These are phyloP conservation scores for Mnemiopsis leidyi DNA, from an alignment of 37 sponge, comb jelly and placozoan genomes.

Conservation along the genomic window DNA sequence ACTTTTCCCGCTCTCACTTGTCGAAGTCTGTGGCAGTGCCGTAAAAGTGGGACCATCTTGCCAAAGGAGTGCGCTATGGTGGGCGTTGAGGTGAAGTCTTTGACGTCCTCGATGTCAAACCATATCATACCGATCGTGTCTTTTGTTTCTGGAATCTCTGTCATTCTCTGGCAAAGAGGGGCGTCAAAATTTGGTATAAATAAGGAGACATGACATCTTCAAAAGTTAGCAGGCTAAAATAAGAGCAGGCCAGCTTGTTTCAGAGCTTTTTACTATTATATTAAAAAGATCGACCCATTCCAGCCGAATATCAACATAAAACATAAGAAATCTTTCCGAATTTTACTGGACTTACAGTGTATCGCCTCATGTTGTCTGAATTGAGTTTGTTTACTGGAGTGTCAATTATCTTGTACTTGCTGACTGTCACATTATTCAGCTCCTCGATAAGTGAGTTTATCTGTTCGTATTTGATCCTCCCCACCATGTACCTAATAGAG, in stretches of 20 bases:
- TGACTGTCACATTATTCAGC: background rate
- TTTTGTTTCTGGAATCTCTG: background rate
- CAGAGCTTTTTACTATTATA: no score
- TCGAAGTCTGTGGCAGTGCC: conserved; percentile 35
- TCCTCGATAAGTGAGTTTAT: conserved; percentile 32
- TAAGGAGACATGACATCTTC: background rate
- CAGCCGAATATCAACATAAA: no score
- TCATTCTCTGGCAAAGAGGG: conserved; percentile 53
- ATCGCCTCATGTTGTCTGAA: conserved; percentile 37
- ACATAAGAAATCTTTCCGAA: no score
- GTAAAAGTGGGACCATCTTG: conserved; percentile 51
- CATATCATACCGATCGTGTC: background rate
- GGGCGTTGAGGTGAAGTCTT: background rate
- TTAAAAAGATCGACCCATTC: no score
- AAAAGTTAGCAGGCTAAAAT: no score
- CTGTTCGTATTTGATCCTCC: conserved; percentile 22
- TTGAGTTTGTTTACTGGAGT: conserved; percentile 29
- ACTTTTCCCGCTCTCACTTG: conserved; percentile 42
- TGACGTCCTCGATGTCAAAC: conserved; percentile 46
- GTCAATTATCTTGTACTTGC: conserved; percentile 43
- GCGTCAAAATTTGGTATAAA: background rate
- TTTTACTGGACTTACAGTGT: background rate
- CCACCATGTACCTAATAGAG: conserved; percentile 33
- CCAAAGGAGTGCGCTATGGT: background rate
- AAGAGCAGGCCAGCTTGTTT: no score